Percentiles rank a stretch among this genome's conserved stretches.
Evolutionary conservation across 2,888 invertebrate genomes (phyloP).

Genomic region (Pristionchus maxplancki): DNA sequence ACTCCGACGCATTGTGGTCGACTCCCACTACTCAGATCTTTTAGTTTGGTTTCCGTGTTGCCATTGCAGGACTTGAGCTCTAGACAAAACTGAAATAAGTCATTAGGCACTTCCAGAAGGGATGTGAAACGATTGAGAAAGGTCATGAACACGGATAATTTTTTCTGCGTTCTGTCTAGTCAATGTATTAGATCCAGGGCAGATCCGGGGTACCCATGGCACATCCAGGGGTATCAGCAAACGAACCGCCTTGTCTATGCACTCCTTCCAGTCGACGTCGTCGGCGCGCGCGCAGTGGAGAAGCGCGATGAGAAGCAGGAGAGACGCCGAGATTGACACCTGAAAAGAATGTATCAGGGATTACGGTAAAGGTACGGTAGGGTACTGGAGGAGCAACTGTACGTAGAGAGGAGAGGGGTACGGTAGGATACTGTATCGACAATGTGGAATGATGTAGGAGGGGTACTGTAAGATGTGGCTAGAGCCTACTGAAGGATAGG

Average conservation of each 20-base stretch:
- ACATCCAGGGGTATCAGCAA: neutral
- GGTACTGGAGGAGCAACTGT: no score
- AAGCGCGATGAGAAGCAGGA: neutral
- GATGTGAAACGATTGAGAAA: no score
- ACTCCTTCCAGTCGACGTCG: neutral
- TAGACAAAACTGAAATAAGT: neutral
- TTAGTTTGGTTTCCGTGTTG: neutral
- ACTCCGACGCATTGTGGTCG: neutral
- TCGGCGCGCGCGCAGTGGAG: neutral
- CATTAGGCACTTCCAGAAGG: neutral
- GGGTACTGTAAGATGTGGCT: no score
- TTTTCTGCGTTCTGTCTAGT: neutral
- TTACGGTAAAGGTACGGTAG: no score
- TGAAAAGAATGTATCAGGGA: no score
- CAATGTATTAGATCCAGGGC: neutral
- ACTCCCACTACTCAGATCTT: neutral
- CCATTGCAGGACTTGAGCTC: neutral
- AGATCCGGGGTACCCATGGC: neutral
- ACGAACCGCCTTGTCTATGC: neutral
- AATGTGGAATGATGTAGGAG: no score
- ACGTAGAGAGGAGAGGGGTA: no score
- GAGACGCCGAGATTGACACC: neutral
- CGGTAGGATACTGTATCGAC: no score
- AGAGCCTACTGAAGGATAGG: no score
- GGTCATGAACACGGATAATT: neutral